Conservation (phyloP, 2,888 invertebrate genomes). For the Diadegma fenestrale region DNA sequence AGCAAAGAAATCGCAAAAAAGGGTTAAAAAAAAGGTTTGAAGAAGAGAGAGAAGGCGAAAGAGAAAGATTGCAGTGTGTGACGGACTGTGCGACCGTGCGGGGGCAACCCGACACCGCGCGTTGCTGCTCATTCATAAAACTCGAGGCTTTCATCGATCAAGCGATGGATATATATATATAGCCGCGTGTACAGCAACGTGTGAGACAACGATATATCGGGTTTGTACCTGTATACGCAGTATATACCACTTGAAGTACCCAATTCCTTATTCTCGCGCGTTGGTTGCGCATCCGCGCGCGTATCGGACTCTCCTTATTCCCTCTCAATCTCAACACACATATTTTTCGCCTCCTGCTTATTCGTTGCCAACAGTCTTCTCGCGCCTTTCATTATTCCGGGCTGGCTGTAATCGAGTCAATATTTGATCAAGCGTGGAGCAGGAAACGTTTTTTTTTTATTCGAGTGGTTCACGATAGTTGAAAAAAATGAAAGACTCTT, state of each 20-base stretch:
- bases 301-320: conserved; percentile 7
- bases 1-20: conserved; percentile 30
- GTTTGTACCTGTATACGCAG: conserved; percentile 48
- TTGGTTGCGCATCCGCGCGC: conserved; percentile 59
- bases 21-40: conserved; percentile 4
- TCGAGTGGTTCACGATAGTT: background rate
- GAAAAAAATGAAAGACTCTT: background rate
- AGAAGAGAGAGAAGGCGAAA: conserved; percentile 20
- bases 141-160: conserved; percentile 81
- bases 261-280: conserved; percentile 67
- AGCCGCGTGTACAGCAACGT: conserved; percentile 16
- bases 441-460: conserved; percentile 12
- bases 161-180: conserved; percentile 67
- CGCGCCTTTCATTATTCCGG: conserved; percentile 48
- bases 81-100: conserved; percentile 29
- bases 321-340: conserved; percentile 28
- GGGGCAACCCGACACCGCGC: conserved; percentile 78
- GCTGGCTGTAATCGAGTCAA: conserved; percentile 60
- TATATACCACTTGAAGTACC: conserved; percentile 60
- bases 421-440: conserved; percentile 32
- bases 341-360: conserved; percentile 5
- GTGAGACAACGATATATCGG: conserved; percentile 43
- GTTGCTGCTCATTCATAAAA: conserved; percentile 81
- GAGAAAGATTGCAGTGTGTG: conserved; percentile 33
- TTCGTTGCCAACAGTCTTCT: background rate